These are phyloP conservation scores for Rhimphoctona megacephalus DNA, from an alignment of 2,888 invertebrate species.

Conservation along the genomic window DNA sequence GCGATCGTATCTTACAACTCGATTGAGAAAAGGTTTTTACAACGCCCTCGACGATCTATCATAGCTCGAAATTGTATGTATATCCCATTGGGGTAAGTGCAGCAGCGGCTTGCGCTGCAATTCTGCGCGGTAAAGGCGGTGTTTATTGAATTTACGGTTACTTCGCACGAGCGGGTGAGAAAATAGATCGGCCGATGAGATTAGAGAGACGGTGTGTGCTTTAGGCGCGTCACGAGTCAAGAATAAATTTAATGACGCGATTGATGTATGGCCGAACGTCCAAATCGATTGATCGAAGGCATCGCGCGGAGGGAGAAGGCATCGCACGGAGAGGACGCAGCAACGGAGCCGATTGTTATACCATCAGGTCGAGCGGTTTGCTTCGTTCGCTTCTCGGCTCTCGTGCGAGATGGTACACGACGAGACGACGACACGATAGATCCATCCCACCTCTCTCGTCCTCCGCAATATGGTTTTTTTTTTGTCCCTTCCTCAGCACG, in stretches of 20 bases:
- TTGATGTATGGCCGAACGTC: conserved; percentile 57
- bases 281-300: conserved; percentile 57
- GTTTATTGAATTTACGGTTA: conserved; percentile 52
- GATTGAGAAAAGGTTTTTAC: conserved; percentile 35
- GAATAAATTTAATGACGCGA: conserved; percentile 41
- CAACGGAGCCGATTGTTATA: background rate
- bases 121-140: background rate
- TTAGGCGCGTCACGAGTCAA: conserved; percentile 35
- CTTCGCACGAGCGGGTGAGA: conserved; percentile 36
- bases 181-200: conserved; percentile 48
- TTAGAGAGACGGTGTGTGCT: conserved; percentile 44
- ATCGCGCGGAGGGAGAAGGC: conserved; percentile 19
- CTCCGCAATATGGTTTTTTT: background rate
- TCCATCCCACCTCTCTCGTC: background rate
- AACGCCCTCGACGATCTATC: conserved; percentile 34
- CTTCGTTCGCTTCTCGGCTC: background rate
- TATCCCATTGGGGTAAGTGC: background rate
- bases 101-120: background rate
- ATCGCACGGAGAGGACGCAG: background rate
- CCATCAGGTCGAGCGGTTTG: conserved; percentile 13
- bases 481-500: background rate
- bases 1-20: conserved; percentile 20
- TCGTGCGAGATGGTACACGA: background rate
- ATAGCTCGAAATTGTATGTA: conserved; percentile 15
- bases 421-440: background rate